phyloP scores from a whole-genome alignment of 1,140 invertebrate genomes.

The Arctopsyche grandis region DNA sequence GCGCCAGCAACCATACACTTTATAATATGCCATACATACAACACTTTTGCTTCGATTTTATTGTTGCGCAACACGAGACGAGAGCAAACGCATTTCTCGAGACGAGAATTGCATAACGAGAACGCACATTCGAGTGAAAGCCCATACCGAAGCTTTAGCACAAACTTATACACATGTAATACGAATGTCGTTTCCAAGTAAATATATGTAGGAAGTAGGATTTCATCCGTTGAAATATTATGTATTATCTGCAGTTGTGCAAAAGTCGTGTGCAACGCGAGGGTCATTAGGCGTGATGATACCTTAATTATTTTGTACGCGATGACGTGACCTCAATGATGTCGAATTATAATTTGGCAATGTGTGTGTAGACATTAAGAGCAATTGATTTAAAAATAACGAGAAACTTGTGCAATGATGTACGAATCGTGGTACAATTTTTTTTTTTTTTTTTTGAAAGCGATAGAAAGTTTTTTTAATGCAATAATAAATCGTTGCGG shows the following conservation, averaged over 20 bases:
- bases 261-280: not conserved
- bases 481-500: not conserved
- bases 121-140: not conserved
- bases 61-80: slow-evolving; percentile 20
- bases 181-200: slow-evolving; percentile 5
- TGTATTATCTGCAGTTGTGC: not conserved
- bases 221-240: not conserved
- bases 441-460: slow-evolving; percentile 8
- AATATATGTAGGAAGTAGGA: not conserved
- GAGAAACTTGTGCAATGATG: not conserved
- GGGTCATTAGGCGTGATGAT: no score
- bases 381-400: not conserved
- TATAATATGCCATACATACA: not conserved
- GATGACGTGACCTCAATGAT: slow-evolving; percentile 13
- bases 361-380: not conserved
- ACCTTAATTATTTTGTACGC: no score
- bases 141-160: not conserved
- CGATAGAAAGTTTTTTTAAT: not conserved
- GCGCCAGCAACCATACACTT: not conserved
- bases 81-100: slow-evolving; percentile 26
- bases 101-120: not conserved
- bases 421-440: not conserved
- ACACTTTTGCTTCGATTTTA: slow-evolving; percentile 26
- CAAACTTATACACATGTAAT: no score
- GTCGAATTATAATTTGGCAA: slow-evolving; percentile 21